Evolutionary conservation across 2,797 vertebrate genomes (phyloP).

Genomic region (Galaxias olidus): DNA sequence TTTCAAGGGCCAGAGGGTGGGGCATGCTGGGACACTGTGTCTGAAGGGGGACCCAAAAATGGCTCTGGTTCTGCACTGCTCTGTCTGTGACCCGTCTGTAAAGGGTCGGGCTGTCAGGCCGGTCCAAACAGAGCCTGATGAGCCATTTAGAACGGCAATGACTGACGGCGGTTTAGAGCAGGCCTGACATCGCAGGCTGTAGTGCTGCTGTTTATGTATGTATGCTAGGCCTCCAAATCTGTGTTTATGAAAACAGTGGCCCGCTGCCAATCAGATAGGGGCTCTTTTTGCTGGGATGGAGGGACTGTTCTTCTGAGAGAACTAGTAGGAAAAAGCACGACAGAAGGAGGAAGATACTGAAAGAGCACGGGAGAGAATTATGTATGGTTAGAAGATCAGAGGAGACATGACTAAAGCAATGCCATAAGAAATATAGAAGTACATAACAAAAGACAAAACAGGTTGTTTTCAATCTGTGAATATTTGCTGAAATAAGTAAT

Average conservation of each 20-base stretch:
- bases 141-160: conserved; percentile 67
- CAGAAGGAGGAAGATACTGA: conserved; percentile 23
- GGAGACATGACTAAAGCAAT: conserved; percentile 22
- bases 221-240: conserved; percentile 64
- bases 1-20: conserved; percentile 16
- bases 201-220: conserved; percentile 71
- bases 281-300: conserved; percentile 41
- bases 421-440: background rate
- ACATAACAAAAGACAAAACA: background rate
- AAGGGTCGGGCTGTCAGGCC: conserved; percentile 56
- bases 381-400: conserved; percentile 28
- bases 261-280: conserved; percentile 68
- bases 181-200: conserved; percentile 68
- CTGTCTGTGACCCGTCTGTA: conserved; percentile 61
- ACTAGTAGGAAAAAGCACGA: conserved; percentile 38
- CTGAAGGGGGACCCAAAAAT: conserved; percentile 48
- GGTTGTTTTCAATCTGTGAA: conserved; percentile 32
- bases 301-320: conserved; percentile 6
- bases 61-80: conserved; percentile 40
- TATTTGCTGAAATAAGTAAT: conserved; percentile 33
- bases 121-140: conserved; percentile 62
- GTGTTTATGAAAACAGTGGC: conserved; percentile 76
- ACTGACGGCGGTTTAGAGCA: conserved; percentile 69
- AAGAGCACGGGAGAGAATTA: conserved; percentile 25
- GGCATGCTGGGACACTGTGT: conserved; percentile 15